Evolutionary conservation across 2,113 vertebrate genomes (phyloP).

Genomic region (Cavia porcellus): DNA sequence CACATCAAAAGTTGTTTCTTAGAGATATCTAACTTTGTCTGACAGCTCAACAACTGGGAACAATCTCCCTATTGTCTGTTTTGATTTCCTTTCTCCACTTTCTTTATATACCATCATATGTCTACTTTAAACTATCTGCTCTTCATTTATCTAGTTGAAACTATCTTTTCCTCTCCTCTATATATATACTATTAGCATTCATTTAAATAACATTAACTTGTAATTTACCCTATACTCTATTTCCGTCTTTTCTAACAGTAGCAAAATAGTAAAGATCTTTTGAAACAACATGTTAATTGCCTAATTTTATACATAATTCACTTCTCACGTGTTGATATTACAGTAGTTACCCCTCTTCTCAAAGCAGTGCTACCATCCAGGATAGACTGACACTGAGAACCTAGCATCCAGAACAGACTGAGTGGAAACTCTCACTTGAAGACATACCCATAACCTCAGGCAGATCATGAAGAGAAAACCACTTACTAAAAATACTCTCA

Average conservation of each 20-base stretch:
- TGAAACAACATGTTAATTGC: background rate
- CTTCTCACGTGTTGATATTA: background rate
- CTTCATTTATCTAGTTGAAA: background rate
- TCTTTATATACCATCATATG: background rate
- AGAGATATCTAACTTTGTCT: background rate
- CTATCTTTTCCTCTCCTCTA: background rate
- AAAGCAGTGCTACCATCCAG: background rate
- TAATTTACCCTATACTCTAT: background rate
- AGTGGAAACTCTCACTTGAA: background rate
- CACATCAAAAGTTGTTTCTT: background rate
- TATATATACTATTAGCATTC: background rate
- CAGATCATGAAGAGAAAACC: background rate
- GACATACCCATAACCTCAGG: background rate
- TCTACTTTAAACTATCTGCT: background rate
- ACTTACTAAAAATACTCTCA: background rate
- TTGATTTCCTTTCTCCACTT: background rate
- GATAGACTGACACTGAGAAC: background rate
- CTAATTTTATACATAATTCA: background rate
- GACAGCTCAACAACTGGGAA: background rate
- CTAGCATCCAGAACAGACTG: background rate
- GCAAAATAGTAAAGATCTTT: background rate
- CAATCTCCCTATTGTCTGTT: background rate
- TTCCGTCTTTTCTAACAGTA: background rate
- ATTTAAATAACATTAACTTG: background rate
- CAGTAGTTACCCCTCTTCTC: background rate